phyloP scores from a whole-genome alignment of 2,797 vertebrate species.

The Brachymystax lenok region DNA sequence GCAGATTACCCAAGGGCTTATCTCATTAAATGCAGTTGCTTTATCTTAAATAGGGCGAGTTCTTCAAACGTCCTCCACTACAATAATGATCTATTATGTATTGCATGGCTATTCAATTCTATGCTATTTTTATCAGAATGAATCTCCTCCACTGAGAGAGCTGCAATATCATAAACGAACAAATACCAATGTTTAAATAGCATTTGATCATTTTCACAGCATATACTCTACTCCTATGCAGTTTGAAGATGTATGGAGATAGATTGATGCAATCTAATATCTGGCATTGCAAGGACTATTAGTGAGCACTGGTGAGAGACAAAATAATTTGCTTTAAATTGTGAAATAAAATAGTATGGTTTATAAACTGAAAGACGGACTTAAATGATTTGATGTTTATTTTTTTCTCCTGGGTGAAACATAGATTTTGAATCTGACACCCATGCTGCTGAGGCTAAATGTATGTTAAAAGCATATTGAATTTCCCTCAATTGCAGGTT shows the following conservation, averaged over 20 bases:
- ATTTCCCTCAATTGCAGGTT: constrained; percentile 44
- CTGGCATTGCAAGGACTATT: constrained; percentile 34
- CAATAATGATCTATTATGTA: constrained; percentile 24
- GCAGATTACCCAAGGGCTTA: constrained; percentile 27
- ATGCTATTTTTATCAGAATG: constrained; percentile 27
- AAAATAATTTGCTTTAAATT: constrained; percentile 29
- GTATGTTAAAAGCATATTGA: constrained; percentile 47
- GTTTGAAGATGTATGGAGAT: constrained; percentile 42
- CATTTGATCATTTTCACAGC: constrained; percentile 26
- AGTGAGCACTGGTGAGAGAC: constrained; percentile 29
- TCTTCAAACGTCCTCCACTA: constrained; percentile 25
- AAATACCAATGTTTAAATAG: constrained; percentile 12
- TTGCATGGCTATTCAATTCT: constrained; percentile 20
- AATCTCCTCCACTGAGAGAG: constrained; percentile 5
- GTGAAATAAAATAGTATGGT: constrained; percentile 23
- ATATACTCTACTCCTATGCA: constrained; percentile 29
- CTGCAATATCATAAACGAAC: constrained; percentile 6
- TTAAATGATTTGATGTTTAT: constrained; percentile 36
- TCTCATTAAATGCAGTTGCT: constrained; percentile 31
- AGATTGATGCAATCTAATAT: constrained; percentile 37
- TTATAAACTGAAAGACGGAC: constrained; percentile 12
- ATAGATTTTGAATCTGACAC: constrained; percentile 38
- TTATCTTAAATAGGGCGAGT: constrained; percentile 14
- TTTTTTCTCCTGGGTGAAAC: constrained; percentile 12
- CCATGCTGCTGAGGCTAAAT: constrained; percentile 32